A percentile compares a stretch with the other conserved stretches of the same genome.
These are phyloP conservation scores for Tenthredo distinguenda DNA, from an alignment of 2,888 invertebrate species.

Conservation along the genomic window DNA sequence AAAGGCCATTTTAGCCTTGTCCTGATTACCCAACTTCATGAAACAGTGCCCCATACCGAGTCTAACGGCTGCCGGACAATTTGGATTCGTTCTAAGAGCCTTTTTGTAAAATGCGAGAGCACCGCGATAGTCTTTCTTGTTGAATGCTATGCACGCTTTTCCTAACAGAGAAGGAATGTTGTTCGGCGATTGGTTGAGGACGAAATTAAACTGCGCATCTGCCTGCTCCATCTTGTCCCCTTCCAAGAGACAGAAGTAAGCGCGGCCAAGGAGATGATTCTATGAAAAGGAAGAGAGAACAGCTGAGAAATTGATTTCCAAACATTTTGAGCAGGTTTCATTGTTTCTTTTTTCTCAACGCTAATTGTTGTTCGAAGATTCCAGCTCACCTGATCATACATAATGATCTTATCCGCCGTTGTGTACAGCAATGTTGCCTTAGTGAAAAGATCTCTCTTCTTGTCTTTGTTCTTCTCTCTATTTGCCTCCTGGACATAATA, in stretches of 20 bases:
- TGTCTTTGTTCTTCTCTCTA: conserved; percentile 96
- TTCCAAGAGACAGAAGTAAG: conserved; percentile 98
- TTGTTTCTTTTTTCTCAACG: background rate
- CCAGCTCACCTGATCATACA: conserved; percentile 95
- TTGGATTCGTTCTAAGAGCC: conserved; percentile 96
- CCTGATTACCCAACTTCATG: conserved; percentile 95
- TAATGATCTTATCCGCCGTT: conserved; percentile 99
- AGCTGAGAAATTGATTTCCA: conserved; percentile 25
- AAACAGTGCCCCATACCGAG: conserved; percentile 99
- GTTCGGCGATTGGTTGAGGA: conserved; percentile 95
- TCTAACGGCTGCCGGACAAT: conserved; percentile 97
- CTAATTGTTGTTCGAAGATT: background rate
- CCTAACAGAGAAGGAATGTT: conserved; percentile 98
- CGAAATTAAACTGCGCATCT: conserved; percentile 99
- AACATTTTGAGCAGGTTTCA: background rate
- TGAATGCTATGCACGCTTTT: conserved; percentile 99
- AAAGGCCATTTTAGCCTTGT: conserved; percentile 97
- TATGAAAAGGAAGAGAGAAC: conserved; percentile 69
- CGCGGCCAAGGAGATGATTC: conserved; percentile 98
- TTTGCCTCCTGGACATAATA: conserved; percentile 98
- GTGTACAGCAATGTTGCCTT: conserved; percentile 98
- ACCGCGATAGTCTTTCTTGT: conserved; percentile 96
- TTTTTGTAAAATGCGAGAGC: conserved; percentile 99
- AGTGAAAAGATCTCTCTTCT: conserved; percentile 95
- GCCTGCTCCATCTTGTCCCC: conserved; percentile 99